phyloP scores from a whole-genome alignment of 2,113 vertebrate species.

The Nerophis ophidion region DNA sequence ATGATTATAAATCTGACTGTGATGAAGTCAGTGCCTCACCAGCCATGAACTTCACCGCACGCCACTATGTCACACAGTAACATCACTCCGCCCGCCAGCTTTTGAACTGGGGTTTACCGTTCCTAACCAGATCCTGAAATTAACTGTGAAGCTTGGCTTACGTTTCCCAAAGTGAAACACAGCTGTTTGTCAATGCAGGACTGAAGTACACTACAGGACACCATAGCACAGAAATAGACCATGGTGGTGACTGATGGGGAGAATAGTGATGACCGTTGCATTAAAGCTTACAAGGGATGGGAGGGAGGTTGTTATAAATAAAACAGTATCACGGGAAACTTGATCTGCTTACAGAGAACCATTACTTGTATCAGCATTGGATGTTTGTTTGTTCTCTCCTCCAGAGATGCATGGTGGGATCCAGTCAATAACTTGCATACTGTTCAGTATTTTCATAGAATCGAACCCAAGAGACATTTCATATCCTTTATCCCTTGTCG shows the following conservation, averaged over 20 bases:
- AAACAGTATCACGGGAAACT: conserved; percentile 15
- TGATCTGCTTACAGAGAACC: not conserved
- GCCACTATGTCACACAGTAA: not conserved
- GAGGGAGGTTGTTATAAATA: not conserved
- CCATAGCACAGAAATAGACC: conserved; percentile 39
- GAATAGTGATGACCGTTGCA: conserved; percentile 23
- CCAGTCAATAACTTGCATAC: too few species aligned
- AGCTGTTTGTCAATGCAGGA: conserved; percentile 44
- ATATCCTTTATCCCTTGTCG: too few species aligned
- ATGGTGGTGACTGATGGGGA: conserved; percentile 46
- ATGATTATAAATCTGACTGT: too few species aligned
- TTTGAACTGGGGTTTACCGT: too few species aligned
- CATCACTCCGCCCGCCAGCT: too few species aligned
- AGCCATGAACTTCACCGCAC: too few species aligned
- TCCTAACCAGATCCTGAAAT: not conserved
- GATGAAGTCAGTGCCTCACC: too few species aligned
- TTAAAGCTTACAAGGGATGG: conserved; percentile 13
- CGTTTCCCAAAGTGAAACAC: conserved; percentile 1
- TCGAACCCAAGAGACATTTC: too few species aligned
- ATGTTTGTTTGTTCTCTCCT: not conserved
- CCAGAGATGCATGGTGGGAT: too few species aligned
- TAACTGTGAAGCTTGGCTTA: not conserved
- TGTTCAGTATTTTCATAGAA: too few species aligned
- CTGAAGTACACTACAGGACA: conserved; percentile 25
- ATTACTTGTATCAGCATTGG: not conserved